Percentiles rank a stretch among this genome's conserved stretches.
These are phyloP conservation scores for Ernsta delagoae DNA, from an alignment of 2,888 invertebrate genomes.

Conservation along the genomic window DNA sequence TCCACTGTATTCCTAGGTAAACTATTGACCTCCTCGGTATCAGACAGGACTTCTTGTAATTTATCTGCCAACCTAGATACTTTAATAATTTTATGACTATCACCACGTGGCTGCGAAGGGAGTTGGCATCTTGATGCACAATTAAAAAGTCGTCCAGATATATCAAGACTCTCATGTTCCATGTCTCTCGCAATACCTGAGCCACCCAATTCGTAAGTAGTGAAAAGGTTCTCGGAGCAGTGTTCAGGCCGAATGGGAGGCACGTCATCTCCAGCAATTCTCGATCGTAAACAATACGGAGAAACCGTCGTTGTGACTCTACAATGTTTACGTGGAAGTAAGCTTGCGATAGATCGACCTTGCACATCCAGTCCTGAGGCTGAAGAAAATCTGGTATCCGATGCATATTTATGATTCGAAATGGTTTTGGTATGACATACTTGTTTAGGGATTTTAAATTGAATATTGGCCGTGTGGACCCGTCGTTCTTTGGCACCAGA, in stretches of 20 bases:
- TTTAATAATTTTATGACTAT: not conserved
- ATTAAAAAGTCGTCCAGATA: constrained; percentile 1
- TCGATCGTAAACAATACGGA: not conserved
- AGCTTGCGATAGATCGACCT: constrained; percentile 39
- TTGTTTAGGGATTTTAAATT: constrained; percentile 32
- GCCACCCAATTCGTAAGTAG: not conserved
- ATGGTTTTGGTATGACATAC: constrained; percentile 22
- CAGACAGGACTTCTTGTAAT: not conserved
- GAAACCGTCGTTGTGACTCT: not conserved
- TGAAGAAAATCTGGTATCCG: constrained; percentile 36
- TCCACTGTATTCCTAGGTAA: not conserved
- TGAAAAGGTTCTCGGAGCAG: constrained; percentile 1
- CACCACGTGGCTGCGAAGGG: not conserved
- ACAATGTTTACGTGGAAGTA: not conserved
- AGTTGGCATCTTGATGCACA: not conserved
- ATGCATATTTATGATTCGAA: constrained; percentile 38
- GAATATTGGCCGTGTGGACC: constrained; percentile 21
- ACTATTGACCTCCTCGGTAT: not conserved
- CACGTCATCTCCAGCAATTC: not conserved
- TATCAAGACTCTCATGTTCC: not conserved
- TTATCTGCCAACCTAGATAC: not conserved
- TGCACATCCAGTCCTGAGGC: constrained; percentile 22
- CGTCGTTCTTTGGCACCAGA: constrained; percentile 32
- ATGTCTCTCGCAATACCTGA: not conserved
- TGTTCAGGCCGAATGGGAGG: not conserved